A percentile compares a stretch with the other conserved stretches of the same genome.
Evolutionary conservation across 2,888 invertebrate species (phyloP).

Genomic region (Pelosia muscerda): DNA sequence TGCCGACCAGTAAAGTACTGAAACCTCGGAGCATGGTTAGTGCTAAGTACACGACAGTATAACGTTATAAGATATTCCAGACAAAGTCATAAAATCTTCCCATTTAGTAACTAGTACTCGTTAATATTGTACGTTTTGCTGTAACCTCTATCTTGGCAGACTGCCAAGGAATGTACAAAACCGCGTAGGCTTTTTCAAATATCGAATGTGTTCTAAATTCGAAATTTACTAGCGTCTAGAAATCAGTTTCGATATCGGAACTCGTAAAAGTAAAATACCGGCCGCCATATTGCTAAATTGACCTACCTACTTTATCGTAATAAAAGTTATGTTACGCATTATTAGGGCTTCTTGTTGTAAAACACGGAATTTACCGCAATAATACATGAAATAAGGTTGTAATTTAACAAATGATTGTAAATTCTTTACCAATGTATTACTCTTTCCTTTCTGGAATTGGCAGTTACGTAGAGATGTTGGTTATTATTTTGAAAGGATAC

Average conservation of each 20-base stretch:
- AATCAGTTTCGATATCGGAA: constrained; percentile 37
- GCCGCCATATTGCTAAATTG: constrained; percentile 44
- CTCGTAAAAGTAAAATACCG: constrained; percentile 41
- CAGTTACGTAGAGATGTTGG: constrained; percentile 5
- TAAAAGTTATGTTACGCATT: constrained; percentile 45
- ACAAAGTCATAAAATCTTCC: neutral
- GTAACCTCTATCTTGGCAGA: constrained; percentile 59
- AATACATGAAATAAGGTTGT: constrained; percentile 41
- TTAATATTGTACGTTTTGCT: constrained; percentile 55
- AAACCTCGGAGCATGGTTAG: neutral
- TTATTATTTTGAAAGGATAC: constrained; percentile 8
- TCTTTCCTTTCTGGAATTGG: constrained; percentile 7
- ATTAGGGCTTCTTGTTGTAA: constrained; percentile 34
- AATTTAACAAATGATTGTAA: constrained; percentile 38
- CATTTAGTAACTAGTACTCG: neutral
- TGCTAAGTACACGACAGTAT: constrained; percentile 11
- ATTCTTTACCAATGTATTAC: constrained; percentile 15
- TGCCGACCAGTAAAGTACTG: too few relatives aligned
- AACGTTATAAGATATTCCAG: neutral
- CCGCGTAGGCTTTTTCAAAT: constrained; percentile 61
- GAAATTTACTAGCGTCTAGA: constrained; percentile 40
- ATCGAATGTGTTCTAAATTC: constrained; percentile 60
- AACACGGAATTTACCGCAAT: constrained; percentile 43
- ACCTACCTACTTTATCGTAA: constrained; percentile 41
- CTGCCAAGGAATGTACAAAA: constrained; percentile 56